Base-by-base conservation (phyloP, 2,113 vertebrate genomes). In the Scatophagus argus region DNA sequence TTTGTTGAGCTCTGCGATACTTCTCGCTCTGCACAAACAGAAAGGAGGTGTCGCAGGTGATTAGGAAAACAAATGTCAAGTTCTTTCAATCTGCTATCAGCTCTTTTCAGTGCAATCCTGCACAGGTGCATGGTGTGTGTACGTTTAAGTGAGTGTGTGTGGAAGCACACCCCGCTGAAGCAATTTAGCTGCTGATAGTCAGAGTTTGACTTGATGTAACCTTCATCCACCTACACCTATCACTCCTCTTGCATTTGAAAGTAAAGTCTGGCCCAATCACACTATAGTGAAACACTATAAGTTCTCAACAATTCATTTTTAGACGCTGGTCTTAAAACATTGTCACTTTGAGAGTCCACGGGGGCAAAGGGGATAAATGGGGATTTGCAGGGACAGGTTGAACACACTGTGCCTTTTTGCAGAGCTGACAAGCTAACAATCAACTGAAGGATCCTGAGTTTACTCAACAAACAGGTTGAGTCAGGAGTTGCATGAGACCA, bases 21-120 rank as follows among this genome's bases (percentile, higher is more conserved):
- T 83, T 78, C 74, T 86, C 25, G 13, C 76, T 76, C 80, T 85
- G 87, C 83, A 77, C 89, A 88, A 87, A 89, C 85, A 87, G 60
- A 87, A 82, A 79, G 83, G 83, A 80, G 85, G 70, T 90, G 86
- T 83, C 12, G 38, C 51, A 63, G 72, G 87, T 76, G 85, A 90
- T 91, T 88, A 90, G 76, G 87, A 91, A 86, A 90, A 90, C 86
- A 87, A 89, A 90, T 81, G 89, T 87, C 86, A 87, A 88, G 74
- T 88, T 87, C 84, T 87, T 87, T 89, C 79, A 84, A 73, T 64
- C 66, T 46, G 74, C 76, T 91, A 90, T 92, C 90, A 81, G 85
- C 44, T 75, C 82, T 58, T 83, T 73, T 75, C 66, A 82, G 25
- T 25, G 9, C 82, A 75, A 27, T 59, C 77, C 38, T 75, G 83